Evolutionary conservation across 2,113 vertebrate species (phyloP).

Genomic region (Bufo bufo): DNA sequence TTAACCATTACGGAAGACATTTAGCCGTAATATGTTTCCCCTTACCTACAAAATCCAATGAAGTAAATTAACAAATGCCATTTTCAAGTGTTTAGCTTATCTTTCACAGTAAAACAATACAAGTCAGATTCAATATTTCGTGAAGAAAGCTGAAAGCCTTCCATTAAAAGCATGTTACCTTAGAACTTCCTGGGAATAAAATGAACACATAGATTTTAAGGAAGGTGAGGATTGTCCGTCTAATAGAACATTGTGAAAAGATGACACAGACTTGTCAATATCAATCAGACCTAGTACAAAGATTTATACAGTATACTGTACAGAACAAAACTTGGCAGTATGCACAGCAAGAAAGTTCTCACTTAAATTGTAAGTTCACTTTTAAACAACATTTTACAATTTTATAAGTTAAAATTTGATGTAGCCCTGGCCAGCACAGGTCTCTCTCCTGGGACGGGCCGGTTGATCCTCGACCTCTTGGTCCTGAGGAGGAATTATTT

Average conservation of each 20-base stretch:
- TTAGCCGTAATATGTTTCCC: constrained; percentile 41
- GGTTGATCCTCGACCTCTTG: too few species aligned
- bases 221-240: not conserved
- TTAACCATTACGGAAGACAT: constrained; percentile 38
- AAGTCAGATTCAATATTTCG: not conserved
- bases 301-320: not conserved
- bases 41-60: constrained; percentile 24
- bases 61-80: constrained; percentile 37
- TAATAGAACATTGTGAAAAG: not conserved
- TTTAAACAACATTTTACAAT: too few species aligned
- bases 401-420: too few species aligned
- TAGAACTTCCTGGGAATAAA: not conserved
- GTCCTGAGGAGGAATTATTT: too few species aligned
- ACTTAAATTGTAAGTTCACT: not conserved
- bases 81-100: constrained; percentile 11
- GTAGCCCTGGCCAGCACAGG: too few species aligned
- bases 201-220: not conserved
- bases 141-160: not conserved
- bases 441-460: too few species aligned
- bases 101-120: constrained; percentile 27
- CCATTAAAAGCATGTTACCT: not conserved
- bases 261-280: not conserved
- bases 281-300: not conserved
- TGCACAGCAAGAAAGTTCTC: not conserved
- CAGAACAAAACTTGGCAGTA: not conserved